Conservation (phyloP, 2,888 invertebrate species). For the Temnothorax rugatulus region DNA sequence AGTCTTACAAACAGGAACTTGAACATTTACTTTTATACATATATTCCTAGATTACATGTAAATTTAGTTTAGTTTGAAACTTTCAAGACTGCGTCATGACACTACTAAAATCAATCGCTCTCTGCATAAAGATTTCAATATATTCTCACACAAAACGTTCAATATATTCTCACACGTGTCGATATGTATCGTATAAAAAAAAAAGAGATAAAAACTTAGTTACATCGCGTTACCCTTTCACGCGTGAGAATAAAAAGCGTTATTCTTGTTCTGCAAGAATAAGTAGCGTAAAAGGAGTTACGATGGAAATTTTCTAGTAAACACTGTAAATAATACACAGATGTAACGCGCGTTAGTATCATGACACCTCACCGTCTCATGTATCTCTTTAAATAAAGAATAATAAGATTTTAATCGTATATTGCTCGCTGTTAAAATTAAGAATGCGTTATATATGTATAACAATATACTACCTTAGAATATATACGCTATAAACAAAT, state of each 20-base stretch:
- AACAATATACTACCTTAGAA: slow-evolving; percentile 9
- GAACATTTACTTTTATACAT: slow-evolving; percentile 30
- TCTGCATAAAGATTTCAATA: slow-evolving; percentile 4
- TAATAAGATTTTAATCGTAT: slow-evolving; percentile 11
- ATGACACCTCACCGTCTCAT: not conserved
- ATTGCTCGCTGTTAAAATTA: slow-evolving; percentile 9
- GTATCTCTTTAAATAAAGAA: not conserved
- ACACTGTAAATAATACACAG: not conserved
- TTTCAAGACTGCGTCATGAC: slow-evolving; percentile 14
- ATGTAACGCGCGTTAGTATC: not conserved
- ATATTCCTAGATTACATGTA: slow-evolving; percentile 14
- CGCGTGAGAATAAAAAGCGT: not conserved
- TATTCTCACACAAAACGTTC: not conserved
- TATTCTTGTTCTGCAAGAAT: slow-evolving; percentile 6
- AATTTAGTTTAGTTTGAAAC: slow-evolving; percentile 22
- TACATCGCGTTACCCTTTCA: not conserved
- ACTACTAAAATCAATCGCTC: slow-evolving; percentile 1
- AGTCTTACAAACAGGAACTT: slow-evolving; percentile 55
- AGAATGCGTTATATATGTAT: not conserved
- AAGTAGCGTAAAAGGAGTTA: not conserved
- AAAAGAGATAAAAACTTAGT: not conserved
- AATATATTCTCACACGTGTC: not conserved
- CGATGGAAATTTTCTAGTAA: slow-evolving; percentile 1
- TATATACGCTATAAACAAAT: slow-evolving; percentile 24
- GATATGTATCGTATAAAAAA: not conserved